Conservation (phyloP, 1,140 invertebrate genomes). For the Carposina sasakii region DNA sequence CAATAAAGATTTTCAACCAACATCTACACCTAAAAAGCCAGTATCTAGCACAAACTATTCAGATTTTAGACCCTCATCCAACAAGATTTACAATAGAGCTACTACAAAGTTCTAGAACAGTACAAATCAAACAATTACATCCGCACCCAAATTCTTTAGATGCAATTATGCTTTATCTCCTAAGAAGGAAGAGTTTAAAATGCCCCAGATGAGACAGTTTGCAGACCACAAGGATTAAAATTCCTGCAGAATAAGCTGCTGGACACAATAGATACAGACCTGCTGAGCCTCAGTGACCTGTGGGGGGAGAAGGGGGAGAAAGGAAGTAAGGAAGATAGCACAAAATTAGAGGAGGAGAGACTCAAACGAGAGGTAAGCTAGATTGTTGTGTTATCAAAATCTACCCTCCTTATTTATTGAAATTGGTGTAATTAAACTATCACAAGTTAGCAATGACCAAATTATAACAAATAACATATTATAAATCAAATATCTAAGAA, state of each 20-base stretch:
- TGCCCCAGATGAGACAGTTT: constrained; percentile 59
- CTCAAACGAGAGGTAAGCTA: constrained; percentile 77
- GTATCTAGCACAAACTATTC: constrained; percentile 23
- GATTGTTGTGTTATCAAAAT: constrained; percentile 5
- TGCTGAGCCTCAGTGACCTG: constrained; percentile 71
- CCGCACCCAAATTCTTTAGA: constrained; percentile 29
- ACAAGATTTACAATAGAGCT: constrained; percentile 55
- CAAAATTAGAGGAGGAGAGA: constrained; percentile 83
- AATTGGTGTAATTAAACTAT: too few relatives aligned
- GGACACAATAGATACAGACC: constrained; percentile 57
- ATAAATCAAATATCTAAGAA: too few relatives aligned
- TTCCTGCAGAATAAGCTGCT: constrained; percentile 32
- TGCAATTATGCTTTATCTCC: constrained; percentile 37
- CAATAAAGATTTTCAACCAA: constrained; percentile 49
- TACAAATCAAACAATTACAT: constrained; percentile 49
- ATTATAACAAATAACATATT: too few relatives aligned
- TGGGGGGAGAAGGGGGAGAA: constrained; percentile 69
- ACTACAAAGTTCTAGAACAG: constrained; percentile 57
- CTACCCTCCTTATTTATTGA: too few relatives aligned
- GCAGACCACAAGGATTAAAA: constrained; percentile 32
- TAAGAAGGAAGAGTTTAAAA: constrained; percentile 59
- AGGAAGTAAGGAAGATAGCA: constrained; percentile 48
- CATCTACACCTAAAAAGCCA: constrained; percentile 54
- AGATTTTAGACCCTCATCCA: constrained; percentile 56
- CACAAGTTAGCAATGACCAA: too few relatives aligned